phyloP scores from a whole-genome alignment of 2,888 invertebrate genomes.

The Hirtodrosophila cameraria region DNA sequence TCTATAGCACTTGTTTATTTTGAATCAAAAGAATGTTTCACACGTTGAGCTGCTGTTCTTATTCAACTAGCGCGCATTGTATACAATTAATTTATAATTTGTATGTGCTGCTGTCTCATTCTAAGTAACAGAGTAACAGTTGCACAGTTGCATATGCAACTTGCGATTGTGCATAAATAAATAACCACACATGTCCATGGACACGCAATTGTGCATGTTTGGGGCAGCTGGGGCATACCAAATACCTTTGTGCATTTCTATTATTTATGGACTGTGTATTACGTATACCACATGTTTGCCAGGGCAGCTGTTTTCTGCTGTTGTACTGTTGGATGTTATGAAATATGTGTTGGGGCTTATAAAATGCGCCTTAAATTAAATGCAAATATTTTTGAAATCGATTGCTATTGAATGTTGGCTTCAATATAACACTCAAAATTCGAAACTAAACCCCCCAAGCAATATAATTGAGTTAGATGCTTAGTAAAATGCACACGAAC shows the following conservation, averaged over 20 bases:
- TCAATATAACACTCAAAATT: neutral
- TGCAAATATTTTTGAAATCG: slow-evolving; percentile 40
- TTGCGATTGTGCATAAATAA: slow-evolving; percentile 3
- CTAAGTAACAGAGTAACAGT: slow-evolving; percentile 20
- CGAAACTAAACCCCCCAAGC: neutral
- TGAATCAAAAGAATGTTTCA: no score
- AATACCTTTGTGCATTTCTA: slow-evolving; percentile 44
- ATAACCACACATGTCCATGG: slow-evolving; percentile 24
- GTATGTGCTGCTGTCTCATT: slow-evolving; percentile 7
- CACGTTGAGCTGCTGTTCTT: neutral
- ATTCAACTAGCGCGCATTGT: neutral
- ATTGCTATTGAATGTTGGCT: slow-evolving; percentile 2
- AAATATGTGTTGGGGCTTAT: slow-evolving; percentile 9
- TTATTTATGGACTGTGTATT: slow-evolving; percentile 67
- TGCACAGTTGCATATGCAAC: neutral
- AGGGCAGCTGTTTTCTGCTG: neutral
- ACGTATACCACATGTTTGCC: slow-evolving; percentile 61
- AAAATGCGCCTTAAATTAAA: slow-evolving; percentile 18
- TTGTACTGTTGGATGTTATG: slow-evolving; percentile 7
- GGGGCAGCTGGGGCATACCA: slow-evolving; percentile 25
- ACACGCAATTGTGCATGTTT: slow-evolving; percentile 44
- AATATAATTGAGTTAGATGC: slow-evolving; percentile 6
- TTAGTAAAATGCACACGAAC: neutral
- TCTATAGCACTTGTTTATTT: no score
- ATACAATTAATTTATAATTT: slow-evolving; percentile 13